Conservation (phyloP, 2,113 vertebrate species). For the Hylia prasina region DNA sequence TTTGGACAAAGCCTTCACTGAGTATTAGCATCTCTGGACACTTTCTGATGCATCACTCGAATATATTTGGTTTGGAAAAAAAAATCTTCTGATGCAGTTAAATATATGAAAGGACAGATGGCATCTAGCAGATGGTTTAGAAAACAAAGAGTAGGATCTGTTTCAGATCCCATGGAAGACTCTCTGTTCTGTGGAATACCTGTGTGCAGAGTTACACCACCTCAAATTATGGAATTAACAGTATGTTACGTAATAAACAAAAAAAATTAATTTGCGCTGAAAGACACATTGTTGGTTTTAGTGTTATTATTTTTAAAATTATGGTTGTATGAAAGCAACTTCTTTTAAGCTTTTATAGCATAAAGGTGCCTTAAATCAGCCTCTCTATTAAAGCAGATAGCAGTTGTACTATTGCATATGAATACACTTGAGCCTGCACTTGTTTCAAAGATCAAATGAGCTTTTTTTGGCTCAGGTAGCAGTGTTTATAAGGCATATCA, state of each 20-base stretch:
- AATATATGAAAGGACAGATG: neutral
- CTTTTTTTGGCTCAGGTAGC: neutral
- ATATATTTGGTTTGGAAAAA: neutral
- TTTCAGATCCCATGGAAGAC: neutral
- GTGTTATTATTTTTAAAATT: neutral
- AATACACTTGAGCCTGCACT: neutral
- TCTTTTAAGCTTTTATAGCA: neutral
- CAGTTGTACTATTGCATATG: neutral
- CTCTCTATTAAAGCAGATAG: neutral
- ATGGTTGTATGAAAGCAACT: neutral
- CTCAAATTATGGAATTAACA: slow-evolving; percentile 12
- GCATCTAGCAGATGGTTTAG: neutral
- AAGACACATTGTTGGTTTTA: neutral
- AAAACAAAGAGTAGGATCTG: neutral
- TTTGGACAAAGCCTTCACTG: neutral
- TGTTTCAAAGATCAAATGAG: neutral
- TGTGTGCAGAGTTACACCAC: neutral
- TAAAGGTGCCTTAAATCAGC: neutral
- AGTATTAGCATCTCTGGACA: neutral
- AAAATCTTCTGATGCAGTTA: neutral
- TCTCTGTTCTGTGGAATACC: neutral
- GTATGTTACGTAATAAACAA: neutral
- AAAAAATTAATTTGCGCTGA: slow-evolving; percentile 3
- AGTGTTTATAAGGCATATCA: neutral
- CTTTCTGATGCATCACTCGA: neutral